phyloP scores from a whole-genome alignment of 2,888 invertebrate species.

The Pseudococcus jackbeardsleyi region DNA sequence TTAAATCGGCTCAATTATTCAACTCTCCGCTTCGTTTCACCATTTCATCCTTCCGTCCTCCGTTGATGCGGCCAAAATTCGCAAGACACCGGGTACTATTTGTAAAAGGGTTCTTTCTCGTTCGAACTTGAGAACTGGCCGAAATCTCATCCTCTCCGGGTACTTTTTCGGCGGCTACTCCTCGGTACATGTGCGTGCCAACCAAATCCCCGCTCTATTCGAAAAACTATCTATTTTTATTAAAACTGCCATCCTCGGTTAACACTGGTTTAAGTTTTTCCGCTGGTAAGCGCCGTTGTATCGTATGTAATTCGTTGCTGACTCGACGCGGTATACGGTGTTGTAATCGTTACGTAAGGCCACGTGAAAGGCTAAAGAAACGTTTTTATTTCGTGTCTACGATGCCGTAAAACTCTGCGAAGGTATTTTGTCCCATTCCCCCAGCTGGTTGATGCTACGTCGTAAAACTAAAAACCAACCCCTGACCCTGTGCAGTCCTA shows the following conservation, averaged over 20 bases:
- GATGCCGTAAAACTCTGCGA: not conserved
- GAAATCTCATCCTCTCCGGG: not conserved
- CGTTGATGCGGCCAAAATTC: not conserved
- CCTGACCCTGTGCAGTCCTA: not conserved
- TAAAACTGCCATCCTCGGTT: slow-evolving; percentile 21
- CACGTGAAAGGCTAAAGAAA: slow-evolving; percentile 2
- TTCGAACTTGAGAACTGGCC: not conserved
- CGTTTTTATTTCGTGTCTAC: slow-evolving; percentile 10
- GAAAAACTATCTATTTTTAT: slow-evolving; percentile 51
- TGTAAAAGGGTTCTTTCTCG: not conserved
- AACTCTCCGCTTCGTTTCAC: not conserved
- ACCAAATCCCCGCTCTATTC: not conserved
- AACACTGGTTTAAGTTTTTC: slow-evolving; percentile 22
- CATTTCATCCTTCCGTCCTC: not conserved
- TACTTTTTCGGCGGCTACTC: not conserved
- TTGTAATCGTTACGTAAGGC: not conserved
- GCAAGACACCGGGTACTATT: not conserved
- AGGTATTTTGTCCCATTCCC: not conserved
- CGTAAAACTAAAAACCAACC: not conserved
- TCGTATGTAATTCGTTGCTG: not conserved
- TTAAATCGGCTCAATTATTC: slow-evolving; percentile 55
- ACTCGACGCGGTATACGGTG: too few species aligned
- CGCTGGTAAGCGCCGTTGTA: not conserved
- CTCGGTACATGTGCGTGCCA: not conserved
- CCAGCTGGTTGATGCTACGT: not conserved